phyloP scores from a whole-genome alignment of 2,888 invertebrate genomes.

The Pedicia rivosa region DNA sequence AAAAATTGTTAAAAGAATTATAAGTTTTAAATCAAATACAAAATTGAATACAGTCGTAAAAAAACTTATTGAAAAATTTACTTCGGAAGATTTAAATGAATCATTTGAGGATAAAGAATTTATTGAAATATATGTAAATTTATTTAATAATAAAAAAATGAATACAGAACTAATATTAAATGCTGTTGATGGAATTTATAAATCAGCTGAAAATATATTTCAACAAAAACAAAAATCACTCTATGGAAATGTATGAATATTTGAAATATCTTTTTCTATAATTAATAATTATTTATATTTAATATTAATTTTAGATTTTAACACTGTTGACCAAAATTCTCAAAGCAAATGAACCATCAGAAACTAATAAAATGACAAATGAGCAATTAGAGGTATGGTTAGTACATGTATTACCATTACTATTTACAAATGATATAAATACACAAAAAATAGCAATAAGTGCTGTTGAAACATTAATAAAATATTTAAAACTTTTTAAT shows the following conservation, averaged over 20 bases:
- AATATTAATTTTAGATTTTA: too few species aligned
- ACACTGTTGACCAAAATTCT: not conserved
- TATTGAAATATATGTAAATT: not conserved
- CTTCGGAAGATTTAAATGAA: too few species aligned
- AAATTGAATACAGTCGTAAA: too few species aligned
- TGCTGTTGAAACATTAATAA: conserved; percentile 31
- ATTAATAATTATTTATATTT: too few species aligned
- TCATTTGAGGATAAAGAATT: conserved; percentile 2
- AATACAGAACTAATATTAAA: not conserved
- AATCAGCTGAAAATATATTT: not conserved
- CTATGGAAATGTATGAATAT: too few species aligned
- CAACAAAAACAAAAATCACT: not conserved
- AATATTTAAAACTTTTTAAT: too few species aligned
- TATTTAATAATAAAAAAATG: conserved; percentile 1
- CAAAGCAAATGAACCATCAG: not conserved
- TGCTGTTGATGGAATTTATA: conserved; percentile 1
- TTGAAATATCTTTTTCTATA: too few species aligned
- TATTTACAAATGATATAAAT: conserved; percentile 25
- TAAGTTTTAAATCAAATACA: too few species aligned
- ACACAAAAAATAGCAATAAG: conserved; percentile 23
- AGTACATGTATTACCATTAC: conserved; percentile 27
- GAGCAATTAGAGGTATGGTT: not conserved
- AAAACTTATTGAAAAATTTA: too few species aligned
- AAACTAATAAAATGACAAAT: not conserved
- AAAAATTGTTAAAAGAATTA: too few species aligned